Base-by-base conservation (phyloP, 2,888 invertebrate genomes). In the Eupithecia tripunctaria region DNA sequence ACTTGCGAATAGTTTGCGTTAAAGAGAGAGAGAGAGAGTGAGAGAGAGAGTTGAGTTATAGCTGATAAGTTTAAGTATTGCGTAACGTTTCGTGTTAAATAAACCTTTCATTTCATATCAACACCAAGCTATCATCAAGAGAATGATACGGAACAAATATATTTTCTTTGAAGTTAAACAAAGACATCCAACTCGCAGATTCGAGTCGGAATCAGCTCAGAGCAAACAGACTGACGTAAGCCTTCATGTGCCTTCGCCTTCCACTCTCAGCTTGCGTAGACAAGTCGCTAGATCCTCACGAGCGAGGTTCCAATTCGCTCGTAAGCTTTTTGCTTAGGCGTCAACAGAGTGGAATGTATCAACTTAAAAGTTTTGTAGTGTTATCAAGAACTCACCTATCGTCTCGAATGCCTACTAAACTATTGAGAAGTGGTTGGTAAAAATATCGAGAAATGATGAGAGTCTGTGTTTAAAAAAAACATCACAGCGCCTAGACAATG, bases 201-300 rank as follows among this genome's bases (percentile, higher is more conserved):
- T 60, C 66, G 65, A 51, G 56, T 70, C 69, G 74, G 72, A 76
- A 77, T 79, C 79, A 78, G 77, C 77, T 67, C 74, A 43, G 71
- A 78, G 62, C 79, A 82, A 81, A 82, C 80, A 81, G 73, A 82
- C 80, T 80, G 80, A 76, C 79, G 76, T 81, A 85, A 85, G 84
- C 86, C 83, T 84, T 84, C 80, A 68, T 74, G 82, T 78, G 77
- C 73, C 73, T 76, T 67, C 71, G 68, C 59, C 67, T 73, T 68
- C 67, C 73, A 63, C 63, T 32, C 64, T 64, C 38, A n/a, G 38
- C 64, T 64, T 21, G 14, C 15, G 15, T 38, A 64, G 64, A 66
- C 66, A 66, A 43, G 27, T 38, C 64, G 63, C 21, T 32, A n/a
- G 12, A 36, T 63, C 32, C 15, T 21, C 63, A 32, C 10, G 36